These are phyloP conservation scores for Aptenodytes forsteri DNA, from an alignment of 2,113 vertebrate genomes.

Conservation along the genomic window DNA sequence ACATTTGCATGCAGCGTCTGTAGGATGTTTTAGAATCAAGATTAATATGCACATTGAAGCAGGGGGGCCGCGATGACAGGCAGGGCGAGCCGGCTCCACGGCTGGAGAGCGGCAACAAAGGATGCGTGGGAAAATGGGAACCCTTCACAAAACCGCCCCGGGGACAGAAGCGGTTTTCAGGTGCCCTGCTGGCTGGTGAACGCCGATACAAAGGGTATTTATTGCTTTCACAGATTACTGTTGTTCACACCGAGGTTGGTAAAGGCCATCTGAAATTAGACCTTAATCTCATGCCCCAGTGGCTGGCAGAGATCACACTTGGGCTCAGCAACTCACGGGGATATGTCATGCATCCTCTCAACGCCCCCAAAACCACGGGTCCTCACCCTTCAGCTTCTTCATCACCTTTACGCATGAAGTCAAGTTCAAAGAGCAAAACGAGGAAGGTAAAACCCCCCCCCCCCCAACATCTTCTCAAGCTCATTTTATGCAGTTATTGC, in stretches of 20 bases:
- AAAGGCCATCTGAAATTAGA: not conserved
- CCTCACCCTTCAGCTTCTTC: not conserved
- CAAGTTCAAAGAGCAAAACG: not conserved
- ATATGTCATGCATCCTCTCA: not conserved
- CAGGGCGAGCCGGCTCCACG: not conserved
- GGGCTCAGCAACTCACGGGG: not conserved
- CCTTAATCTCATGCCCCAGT: not conserved
- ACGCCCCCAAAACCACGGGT: not conserved
- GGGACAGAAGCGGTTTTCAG: not conserved
- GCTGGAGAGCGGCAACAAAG: not conserved
- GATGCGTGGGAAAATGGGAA: not conserved
- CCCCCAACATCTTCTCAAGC: not conserved
- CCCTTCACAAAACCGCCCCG: not conserved
- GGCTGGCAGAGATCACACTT: not conserved
- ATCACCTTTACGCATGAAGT: not conserved
- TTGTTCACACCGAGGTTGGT: not conserved
- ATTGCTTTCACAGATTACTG: not conserved
- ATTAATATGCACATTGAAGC: conserved; percentile 40
- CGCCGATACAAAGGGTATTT: not conserved
- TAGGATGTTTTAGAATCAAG: conserved; percentile 41
- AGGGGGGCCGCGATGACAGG: not conserved
- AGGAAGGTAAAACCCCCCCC: not conserved
- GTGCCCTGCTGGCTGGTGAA: not conserved
- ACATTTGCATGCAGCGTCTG: conserved; percentile 13
- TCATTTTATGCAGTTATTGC: not conserved